Evolutionary conservation across 2,797 vertebrate genomes (phyloP).

Genomic region (Sylvilagus floridanus): DNA sequence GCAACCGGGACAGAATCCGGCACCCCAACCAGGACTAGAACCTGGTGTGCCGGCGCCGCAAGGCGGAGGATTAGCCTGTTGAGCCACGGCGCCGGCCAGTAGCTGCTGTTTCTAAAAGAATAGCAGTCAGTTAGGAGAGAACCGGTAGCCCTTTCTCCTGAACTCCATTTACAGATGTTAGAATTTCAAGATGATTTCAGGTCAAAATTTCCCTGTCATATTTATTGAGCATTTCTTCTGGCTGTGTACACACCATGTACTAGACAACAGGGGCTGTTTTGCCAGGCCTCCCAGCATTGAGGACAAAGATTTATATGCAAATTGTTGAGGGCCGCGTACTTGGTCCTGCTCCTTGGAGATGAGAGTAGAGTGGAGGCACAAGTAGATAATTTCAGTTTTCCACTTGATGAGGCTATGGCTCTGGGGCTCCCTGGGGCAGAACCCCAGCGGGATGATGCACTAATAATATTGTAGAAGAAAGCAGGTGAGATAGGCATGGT

Average conservation of each 20-base stretch:
- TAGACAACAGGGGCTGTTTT: accelerated
- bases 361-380: too few relatives aligned
- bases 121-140: too few relatives aligned
- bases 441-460: neutral
- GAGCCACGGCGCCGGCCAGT: too few relatives aligned
- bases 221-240: neutral
- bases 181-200: neutral
- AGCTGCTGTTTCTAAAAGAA: neutral
- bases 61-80: too few relatives aligned
- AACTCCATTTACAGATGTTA: neutral
- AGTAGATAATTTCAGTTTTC: neutral
- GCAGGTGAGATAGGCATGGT: too few relatives aligned
- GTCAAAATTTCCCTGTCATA: neutral
- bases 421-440: neutral
- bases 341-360: neutral
- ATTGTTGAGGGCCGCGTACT: neutral
- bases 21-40: too few relatives aligned
- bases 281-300: neutral
- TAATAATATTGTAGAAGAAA: neutral
- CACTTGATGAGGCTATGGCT: neutral
- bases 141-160: neutral
- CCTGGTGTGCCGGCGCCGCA: too few relatives aligned
- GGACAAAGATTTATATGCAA: neutral
- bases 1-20: too few relatives aligned
- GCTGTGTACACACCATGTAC: accelerated